Percentiles rank a stretch among this genome's conserved stretches.
Conservation (phyloP, 2,888 invertebrate species). For the Orthosia incerta region DNA sequence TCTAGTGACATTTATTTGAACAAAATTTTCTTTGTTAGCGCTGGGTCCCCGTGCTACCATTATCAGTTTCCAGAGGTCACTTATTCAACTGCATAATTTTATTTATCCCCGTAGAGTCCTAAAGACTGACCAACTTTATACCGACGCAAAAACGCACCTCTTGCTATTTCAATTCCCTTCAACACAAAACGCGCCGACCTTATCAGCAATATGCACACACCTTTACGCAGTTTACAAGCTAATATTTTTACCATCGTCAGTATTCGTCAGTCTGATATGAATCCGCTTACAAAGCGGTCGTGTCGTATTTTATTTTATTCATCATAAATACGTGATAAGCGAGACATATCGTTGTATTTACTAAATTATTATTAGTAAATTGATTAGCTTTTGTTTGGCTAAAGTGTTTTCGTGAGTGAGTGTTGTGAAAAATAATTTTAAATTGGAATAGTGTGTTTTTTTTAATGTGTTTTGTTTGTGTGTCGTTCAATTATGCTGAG, state of each 20-base stretch:
- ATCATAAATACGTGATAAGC: not conserved
- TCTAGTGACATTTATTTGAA: too few relatives aligned
- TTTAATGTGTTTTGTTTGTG: not conserved
- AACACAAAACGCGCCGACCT: not conserved
- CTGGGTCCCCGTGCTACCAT: too few relatives aligned
- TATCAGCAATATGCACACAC: constrained; percentile 10
- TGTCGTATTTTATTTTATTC: not conserved
- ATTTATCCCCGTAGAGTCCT: not conserved
- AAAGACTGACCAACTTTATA: too few relatives aligned
- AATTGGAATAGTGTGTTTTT: not conserved
- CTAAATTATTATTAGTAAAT: not conserved
- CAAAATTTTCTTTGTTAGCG: too few relatives aligned
- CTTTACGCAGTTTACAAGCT: constrained; percentile 22
- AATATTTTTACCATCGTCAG: constrained; percentile 7
- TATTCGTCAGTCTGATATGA: constrained; percentile 31
- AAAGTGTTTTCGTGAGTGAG: not conserved
- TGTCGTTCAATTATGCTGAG: not conserved
- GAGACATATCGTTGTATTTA: not conserved
- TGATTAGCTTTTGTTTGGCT: constrained; percentile 3
- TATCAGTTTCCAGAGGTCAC: too few relatives aligned
- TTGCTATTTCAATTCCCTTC: not conserved
- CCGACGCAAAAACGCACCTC: not conserved
- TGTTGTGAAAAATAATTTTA: not conserved
- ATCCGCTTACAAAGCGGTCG: not conserved
- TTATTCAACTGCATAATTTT: too few relatives aligned